phyloP scores from a whole-genome alignment of 37 sponge, comb jelly and placozoan genomes.

The Mnemiopsis leidyi region DNA sequence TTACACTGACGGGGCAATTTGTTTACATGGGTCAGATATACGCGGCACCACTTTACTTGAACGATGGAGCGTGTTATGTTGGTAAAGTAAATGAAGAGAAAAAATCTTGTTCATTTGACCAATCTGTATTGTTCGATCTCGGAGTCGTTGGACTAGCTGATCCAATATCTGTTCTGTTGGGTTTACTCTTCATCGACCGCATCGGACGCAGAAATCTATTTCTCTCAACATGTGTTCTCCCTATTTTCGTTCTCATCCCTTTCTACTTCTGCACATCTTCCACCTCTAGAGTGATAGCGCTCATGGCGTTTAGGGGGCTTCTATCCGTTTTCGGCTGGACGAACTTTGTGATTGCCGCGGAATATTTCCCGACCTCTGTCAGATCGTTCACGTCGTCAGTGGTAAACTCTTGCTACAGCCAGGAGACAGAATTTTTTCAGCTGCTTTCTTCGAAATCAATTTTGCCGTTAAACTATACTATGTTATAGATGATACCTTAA shows the following conservation, averaged over 20 bases:
- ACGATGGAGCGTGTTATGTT: too few relatives aligned
- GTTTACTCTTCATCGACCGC: not conserved
- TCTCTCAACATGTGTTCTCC: not conserved
- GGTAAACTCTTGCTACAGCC: not conserved
- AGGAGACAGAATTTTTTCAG: too few relatives aligned
- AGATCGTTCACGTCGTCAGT: not conserved
- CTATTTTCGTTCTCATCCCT: not conserved
- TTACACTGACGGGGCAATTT: not conserved
- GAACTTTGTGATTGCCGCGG: not conserved
- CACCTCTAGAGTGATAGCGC: not conserved
- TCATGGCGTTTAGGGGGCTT: not conserved
- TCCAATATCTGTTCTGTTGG: not conserved
- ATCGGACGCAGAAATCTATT: not conserved
- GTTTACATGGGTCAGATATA: not conserved
- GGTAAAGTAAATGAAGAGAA: not conserved
- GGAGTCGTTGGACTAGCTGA: slow-evolving; percentile 1
- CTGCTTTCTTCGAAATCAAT: too few relatives aligned
- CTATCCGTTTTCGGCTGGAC: not conserved
- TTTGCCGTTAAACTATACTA: too few relatives aligned
- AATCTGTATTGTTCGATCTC: not conserved
- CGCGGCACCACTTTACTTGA: slow-evolving; percentile 8
- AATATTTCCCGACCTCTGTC: not conserved
- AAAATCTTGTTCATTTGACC: not conserved
- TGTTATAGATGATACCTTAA: too few relatives aligned
- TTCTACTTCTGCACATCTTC: not conserved